Evolutionary conservation across 1,140 invertebrate genomes (phyloP).

Genomic region (Aphelenchoides avenae): DNA sequence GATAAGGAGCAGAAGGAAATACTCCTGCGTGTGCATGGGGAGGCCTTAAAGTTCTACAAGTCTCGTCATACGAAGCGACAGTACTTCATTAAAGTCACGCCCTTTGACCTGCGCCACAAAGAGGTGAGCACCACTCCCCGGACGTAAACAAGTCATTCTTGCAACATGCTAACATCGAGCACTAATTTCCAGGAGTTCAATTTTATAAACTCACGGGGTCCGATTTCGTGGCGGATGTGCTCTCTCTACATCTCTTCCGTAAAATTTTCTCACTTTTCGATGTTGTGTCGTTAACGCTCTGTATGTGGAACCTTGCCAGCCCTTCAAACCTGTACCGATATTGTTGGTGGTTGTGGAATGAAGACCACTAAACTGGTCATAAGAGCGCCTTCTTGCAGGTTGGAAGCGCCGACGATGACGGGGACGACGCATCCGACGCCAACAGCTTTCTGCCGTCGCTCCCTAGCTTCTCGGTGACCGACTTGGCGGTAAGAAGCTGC

Average conservation of each 20-base stretch:
- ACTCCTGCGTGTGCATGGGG: slow-evolving; percentile 44
- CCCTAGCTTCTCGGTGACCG: slow-evolving; percentile 48
- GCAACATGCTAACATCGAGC: slow-evolving; percentile 10
- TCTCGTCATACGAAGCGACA: slow-evolving; percentile 30
- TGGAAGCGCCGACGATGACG: slow-evolving; percentile 35
- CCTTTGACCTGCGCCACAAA: slow-evolving; percentile 49
- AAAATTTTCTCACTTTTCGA: no score
- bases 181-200: slow-evolving; percentile 22
- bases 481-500: slow-evolving; percentile 51
- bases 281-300: no score
- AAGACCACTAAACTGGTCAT: no score
- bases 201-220: slow-evolving; percentile 2
- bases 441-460: slow-evolving; percentile 23
- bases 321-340: no score
- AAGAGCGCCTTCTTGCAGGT: no score
- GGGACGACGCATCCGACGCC: slow-evolving; percentile 23
- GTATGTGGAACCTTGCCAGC: no score
- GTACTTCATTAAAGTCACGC: slow-evolving; percentile 49
- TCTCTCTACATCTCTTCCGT: slow-evolving; percentile 23
- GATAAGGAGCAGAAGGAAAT: slow-evolving; percentile 58
- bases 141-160: slow-evolving; percentile 16
- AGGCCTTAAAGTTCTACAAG: slow-evolving; percentile 57
- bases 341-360: no score
- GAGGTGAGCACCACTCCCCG: slow-evolving; percentile 27
- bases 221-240: slow-evolving; percentile 13